Conservation (phyloP, 2,797 vertebrate species). For the Sebastes taczanowskii region DNA sequence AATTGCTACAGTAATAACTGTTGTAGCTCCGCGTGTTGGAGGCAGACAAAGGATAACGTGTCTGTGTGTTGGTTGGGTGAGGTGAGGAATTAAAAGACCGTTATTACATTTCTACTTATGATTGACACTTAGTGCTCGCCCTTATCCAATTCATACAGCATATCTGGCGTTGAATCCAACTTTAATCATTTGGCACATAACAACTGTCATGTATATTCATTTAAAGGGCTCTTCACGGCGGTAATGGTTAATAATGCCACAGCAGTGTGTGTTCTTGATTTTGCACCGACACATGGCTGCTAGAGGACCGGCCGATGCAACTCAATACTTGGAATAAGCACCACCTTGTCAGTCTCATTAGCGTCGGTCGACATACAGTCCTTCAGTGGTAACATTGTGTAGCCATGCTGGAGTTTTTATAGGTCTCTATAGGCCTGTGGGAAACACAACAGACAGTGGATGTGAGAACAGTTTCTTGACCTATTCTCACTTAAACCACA, state of each 20-base stretch:
- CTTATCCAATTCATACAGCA: neutral
- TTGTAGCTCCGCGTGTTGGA: neutral
- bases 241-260: neutral
- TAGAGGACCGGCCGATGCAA: neutral
- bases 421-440: neutral
- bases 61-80: neutral
- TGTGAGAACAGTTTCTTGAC: neutral
- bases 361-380: neutral
- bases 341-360: neutral
- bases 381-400: neutral
- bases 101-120: neutral
- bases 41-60: neutral
- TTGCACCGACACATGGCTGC: neutral
- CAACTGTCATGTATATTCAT: neutral
- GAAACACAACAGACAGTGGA: neutral
- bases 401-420: neutral
- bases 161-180: neutral
- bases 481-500: constrained; percentile 1
- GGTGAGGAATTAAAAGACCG: neutral
- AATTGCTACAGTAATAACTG: neutral
- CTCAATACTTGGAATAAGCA: neutral
- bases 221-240: neutral
- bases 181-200: constrained; percentile 11
- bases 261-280: neutral
- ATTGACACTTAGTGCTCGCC: neutral